Evolutionary conservation across 1,140 invertebrate genomes (phyloP), one percentile per base, ranked within the genome.

Genomic region (Cherax quadricarinatus): DNA sequence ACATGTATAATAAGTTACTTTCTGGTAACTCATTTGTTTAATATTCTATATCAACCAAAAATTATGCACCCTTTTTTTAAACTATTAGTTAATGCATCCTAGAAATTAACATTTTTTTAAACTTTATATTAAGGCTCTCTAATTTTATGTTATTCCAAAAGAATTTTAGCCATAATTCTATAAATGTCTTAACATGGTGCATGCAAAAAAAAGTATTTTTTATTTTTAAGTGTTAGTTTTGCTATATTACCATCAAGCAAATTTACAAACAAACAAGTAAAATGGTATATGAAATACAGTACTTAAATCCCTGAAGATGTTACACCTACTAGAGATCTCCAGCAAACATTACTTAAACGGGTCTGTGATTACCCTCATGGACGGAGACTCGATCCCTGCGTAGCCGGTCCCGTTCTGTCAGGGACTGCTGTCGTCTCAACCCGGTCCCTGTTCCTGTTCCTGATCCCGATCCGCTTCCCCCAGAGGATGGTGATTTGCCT

Each of bases 341-440:
- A 70, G 41, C 41, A 18, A 24, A 83, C 81, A 83, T 24, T n/a
- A 57, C 24, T 83, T 83, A 60, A 83, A 49, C 24, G 81, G 81
- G 81, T 57, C 81, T 57, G 18, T 83, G 81, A 75, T 92, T 92
- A 92, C 91, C 91, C 80, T 92, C 92, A 89, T 93, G 87, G 79
- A 93, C 78, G 87, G 87, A 89, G 73, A 80, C 73, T 41, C 82
- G 73, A 30, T 89, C 92, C 75, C 84, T 93, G 73, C 92, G 87
- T 79, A 70, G 88, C 51, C 88, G 70, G n/a, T 93, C 92, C 7
- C 84, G 87, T 62, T 93, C 92, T 53, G 92, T 93, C 66, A 93
- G 92, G 88, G 92, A 93, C 48, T 89, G 87, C 30, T 93, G 92
- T 51, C 92, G 82, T 62, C 92, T 86, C 75, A 93, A 62, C 62